Conservation (phyloP, 1,140 invertebrate genomes). For the Globodera ellingtonae region DNA sequence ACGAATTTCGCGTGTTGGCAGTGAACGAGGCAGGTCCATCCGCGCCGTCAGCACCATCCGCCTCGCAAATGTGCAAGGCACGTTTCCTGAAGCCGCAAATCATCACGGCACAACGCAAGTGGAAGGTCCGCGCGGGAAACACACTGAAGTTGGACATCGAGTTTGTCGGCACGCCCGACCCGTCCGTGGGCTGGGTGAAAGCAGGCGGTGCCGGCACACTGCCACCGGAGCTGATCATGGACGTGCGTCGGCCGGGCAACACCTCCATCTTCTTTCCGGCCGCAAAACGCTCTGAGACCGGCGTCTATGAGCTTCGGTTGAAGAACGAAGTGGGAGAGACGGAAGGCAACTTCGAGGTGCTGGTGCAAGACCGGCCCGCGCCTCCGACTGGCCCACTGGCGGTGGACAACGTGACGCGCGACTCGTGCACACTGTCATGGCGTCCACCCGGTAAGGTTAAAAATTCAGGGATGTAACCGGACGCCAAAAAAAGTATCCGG, state of each 20-base stretch:
- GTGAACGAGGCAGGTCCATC: slow-evolving; percentile 75
- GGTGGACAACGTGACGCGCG: slow-evolving; percentile 86
- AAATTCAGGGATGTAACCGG: too few relatives aligned
- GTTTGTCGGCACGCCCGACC: slow-evolving; percentile 83
- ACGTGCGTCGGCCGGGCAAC: slow-evolving; percentile 66
- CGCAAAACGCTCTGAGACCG: slow-evolving; percentile 75
- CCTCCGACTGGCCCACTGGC: slow-evolving; percentile 82
- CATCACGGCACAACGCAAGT: slow-evolving; percentile 72
- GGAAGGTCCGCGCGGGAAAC: slow-evolving; percentile 75
- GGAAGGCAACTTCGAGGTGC: slow-evolving; percentile 90
- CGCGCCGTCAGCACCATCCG: slow-evolving; percentile 73
- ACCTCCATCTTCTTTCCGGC: slow-evolving; percentile 69
- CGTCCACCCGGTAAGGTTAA: slow-evolving; percentile 72
- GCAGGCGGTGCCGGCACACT: slow-evolving; percentile 47
- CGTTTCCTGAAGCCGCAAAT: slow-evolving; percentile 88
- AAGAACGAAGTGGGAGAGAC: slow-evolving; percentile 90
- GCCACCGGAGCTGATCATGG: slow-evolving; percentile 59
- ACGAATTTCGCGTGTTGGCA: slow-evolving; percentile 77
- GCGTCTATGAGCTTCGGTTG: slow-evolving; percentile 84
- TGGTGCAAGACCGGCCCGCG: slow-evolving; percentile 84
- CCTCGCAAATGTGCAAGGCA: slow-evolving; percentile 80
- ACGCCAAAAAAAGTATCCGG: too few relatives aligned
- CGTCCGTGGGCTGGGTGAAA: slow-evolving; percentile 60
- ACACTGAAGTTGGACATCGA: slow-evolving; percentile 88
- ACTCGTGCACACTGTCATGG: slow-evolving; percentile 87